phyloP scores from a whole-genome alignment of 2,888 invertebrate genomes.

The Uropetala carovei region DNA sequence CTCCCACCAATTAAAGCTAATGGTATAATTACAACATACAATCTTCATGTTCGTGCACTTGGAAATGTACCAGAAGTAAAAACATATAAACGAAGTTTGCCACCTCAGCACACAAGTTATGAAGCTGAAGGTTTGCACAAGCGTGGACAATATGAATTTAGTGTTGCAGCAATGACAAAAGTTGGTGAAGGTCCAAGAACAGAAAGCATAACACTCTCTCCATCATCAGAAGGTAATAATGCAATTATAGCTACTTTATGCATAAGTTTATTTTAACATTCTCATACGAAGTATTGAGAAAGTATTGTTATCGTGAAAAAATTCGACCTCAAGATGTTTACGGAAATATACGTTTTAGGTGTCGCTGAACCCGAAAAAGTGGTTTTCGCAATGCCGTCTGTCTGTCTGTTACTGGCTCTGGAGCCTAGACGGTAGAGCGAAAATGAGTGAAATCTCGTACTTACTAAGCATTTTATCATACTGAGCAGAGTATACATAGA shows the following conservation, averaged over 20 bases:
- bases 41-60: constrained; percentile 74
- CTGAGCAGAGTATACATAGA: too few relatives aligned
- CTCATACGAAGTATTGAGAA: too few relatives aligned
- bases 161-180: constrained; percentile 74
- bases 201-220: constrained; percentile 75
- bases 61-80: constrained; percentile 72
- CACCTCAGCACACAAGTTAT: constrained; percentile 73
- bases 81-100: constrained; percentile 72
- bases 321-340: too few relatives aligned
- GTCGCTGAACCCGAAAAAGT: too few relatives aligned
- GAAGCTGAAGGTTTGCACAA: constrained; percentile 71
- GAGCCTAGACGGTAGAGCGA: too few relatives aligned
- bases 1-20: constrained; percentile 81
- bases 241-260: not conserved
- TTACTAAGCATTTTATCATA: too few relatives aligned
- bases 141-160: constrained; percentile 75
- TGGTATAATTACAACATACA: constrained; percentile 86
- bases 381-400: too few relatives aligned
- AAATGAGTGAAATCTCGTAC: too few relatives aligned
- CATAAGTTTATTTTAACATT: not conserved
- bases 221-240: constrained; percentile 74
- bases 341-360: too few relatives aligned
- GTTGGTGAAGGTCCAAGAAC: constrained; percentile 74
- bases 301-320: too few relatives aligned
- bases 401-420: too few relatives aligned